These are phyloP conservation scores for Lithophane ornitopus DNA, from an alignment of 2,888 invertebrate species.

Conservation along the genomic window DNA sequence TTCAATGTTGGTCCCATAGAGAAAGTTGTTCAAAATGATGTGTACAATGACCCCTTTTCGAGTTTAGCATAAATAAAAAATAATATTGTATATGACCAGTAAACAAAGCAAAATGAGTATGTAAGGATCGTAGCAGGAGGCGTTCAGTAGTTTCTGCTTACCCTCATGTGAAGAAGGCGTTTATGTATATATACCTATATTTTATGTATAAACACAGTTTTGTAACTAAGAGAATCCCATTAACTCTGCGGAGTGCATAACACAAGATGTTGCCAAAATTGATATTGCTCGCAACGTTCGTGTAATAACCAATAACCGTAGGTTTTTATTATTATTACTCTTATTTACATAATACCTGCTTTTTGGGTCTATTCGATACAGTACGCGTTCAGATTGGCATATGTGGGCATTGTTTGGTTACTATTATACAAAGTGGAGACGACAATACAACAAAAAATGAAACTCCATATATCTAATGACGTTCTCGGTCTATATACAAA, in stretches of 20 bases:
- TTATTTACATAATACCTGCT: constrained; percentile 57
- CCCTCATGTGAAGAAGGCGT: no score
- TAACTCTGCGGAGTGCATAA: constrained; percentile 41
- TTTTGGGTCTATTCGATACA: constrained; percentile 18
- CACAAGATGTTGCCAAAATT: constrained; percentile 61
- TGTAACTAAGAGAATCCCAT: constrained; percentile 35
- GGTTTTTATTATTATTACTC: constrained; percentile 56
- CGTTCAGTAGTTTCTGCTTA: not conserved
- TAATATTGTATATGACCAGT: no score
- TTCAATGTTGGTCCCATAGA: no score
- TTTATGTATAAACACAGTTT: constrained; percentile 15
- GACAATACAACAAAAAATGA: no score
- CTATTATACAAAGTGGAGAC: no score
- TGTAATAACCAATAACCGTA: constrained; percentile 60
- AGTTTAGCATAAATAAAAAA: no score
- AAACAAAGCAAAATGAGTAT: not conserved
- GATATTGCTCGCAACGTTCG: constrained; percentile 50
- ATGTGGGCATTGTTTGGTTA: constrained; percentile 12
- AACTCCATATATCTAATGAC: no score
- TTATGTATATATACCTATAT: no score
- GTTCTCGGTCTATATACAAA: no score
- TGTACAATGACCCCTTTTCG: no score
- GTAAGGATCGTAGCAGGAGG: not conserved
- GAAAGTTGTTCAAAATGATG: no score
- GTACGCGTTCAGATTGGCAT: constrained; percentile 9